A percentile compares a stretch with the other conserved stretches of the same genome.
These are phyloP conservation scores for Falco concolor DNA, from an alignment of 2,797 vertebrate genomes.

Conservation along the genomic window DNA sequence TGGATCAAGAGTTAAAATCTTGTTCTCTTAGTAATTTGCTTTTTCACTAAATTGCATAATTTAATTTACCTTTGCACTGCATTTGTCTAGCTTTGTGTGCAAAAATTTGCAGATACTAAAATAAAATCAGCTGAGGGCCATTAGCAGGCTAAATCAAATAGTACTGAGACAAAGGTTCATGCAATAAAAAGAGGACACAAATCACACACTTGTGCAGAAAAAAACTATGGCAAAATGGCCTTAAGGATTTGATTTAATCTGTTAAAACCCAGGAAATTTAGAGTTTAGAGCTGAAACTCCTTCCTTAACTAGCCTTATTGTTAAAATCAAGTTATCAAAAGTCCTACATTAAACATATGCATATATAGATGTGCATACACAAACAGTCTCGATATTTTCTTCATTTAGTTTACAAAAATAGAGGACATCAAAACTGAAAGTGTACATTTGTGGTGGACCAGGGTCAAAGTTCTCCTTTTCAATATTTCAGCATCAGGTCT, in stretches of 20 bases:
- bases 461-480: background rate
- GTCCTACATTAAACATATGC: background rate
- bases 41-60: background rate
- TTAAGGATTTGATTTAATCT: slow-evolving; percentile 42
- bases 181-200: slow-evolving; percentile 20
- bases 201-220: background rate
- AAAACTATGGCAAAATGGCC: background rate
- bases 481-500: background rate
- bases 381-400: background rate
- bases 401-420: background rate
- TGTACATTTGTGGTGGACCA: background rate
- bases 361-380: background rate
- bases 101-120: slow-evolving; percentile 55
- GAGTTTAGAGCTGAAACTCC: background rate
- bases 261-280: background rate
- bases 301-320: background rate
- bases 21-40: background rate
- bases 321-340: background rate
- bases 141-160: slow-evolving; percentile 19
- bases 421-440: background rate
- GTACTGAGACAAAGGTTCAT: slow-evolving; percentile 1
- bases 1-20: background rate
- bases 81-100: background rate
- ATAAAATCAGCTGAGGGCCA: slow-evolving; percentile 27
- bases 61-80: background rate